Base-by-base conservation (phyloP, 2,113 vertebrate genomes). In the Leptobrachium ailaonicum region DNA sequence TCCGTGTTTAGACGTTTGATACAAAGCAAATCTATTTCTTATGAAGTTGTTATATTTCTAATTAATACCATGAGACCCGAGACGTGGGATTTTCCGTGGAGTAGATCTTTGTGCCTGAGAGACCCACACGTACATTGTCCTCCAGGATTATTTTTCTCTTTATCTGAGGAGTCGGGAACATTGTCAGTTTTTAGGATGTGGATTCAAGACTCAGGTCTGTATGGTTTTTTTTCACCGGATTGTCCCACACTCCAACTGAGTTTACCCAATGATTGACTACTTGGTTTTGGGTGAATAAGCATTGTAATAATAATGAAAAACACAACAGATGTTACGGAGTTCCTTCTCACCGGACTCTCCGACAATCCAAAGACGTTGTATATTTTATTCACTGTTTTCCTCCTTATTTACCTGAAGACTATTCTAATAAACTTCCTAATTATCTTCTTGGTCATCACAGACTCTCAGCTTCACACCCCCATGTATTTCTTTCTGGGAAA, bases 401-500 rank as follows among this genome's bases (percentile, higher is more conserved):
- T 83, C 12, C 41, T 86, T 66, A 77, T 85, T 45, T 87, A 82
- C 12, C 1, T 82, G 6, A 74, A 83, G 47, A 82, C 76, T 42
- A 11, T 87, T 5, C 7, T 78, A 2, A 71, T 74, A 56, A 87
- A 87, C 53, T 47, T 76, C 3, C 63, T 71, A 3, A 84, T 86
- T 20, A 83, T 87, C 3, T 14, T 83, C 0, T 41, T 84, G 3
- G 75, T 76, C 14, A 40, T 69, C 3, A 63, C 83, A 9, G 82
- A 85, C 1, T 1, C 73, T 0, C 71, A 82, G 5, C 84, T 87
- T 64, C 82, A 84, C 4, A 86, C 41, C 0, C 84, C 84, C 66
- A 87, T 84, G 87, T 87, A 88, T 44, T 85, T 88, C 75, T 86
- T 87, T 72, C 53, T 84, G n/a, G 73, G 77, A 9, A 87, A 83